These are phyloP conservation scores for Rhynchomys soricoides DNA, from an alignment of 2,113 vertebrate species.

Conservation along the genomic window DNA sequence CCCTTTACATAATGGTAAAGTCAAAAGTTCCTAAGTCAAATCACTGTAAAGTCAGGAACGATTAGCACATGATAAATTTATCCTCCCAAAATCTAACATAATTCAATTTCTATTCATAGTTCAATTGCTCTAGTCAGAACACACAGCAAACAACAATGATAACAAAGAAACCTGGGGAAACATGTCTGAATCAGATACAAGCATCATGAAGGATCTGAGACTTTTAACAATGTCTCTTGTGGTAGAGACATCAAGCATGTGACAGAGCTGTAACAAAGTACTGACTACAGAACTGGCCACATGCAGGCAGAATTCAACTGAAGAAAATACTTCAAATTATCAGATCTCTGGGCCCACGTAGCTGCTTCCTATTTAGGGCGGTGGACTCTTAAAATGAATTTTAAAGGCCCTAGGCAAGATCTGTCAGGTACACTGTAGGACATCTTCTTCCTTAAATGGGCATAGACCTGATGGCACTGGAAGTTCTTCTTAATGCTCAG, in stretches of 20 bases:
- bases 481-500: not conserved
- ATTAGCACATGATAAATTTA: not conserved
- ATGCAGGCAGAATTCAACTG: not conserved
- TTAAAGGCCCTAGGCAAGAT: not conserved
- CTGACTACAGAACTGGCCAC: not conserved
- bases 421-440: not conserved
- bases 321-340: not conserved
- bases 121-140: not conserved
- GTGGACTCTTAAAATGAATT: conserved; percentile 18
- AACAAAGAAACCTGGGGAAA: not conserved
- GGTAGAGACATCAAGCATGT: not conserved
- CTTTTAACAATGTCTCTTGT: not conserved
- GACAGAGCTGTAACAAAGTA: not conserved
- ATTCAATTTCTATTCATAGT: not conserved
- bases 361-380: not conserved
- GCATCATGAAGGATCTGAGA: not conserved
- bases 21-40: not conserved
- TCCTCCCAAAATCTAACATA: not conserved
- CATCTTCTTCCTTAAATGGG: not conserved
- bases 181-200: no score
- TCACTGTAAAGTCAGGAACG: not conserved
- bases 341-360: not conserved
- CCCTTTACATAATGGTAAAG: not conserved
- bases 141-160: not conserved
- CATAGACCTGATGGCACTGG: not conserved